Base-by-base conservation (phyloP, 2,113 vertebrate species). In the Pelodiscus sinensis region DNA sequence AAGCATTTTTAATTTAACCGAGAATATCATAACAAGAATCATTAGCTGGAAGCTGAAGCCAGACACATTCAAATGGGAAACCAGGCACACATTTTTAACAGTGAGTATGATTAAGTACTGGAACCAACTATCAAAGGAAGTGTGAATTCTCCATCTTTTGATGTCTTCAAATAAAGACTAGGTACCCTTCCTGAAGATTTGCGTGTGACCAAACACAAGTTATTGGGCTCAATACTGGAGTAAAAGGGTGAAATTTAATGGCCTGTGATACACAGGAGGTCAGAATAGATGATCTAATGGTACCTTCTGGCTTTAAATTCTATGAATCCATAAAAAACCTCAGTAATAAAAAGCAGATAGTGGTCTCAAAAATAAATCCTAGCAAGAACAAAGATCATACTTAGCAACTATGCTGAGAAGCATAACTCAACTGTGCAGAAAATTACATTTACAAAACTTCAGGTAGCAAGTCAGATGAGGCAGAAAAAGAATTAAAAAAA, bases 301-400 rank as follows among this genome's bases (percentile, higher is more conserved):
- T 95, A 81, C 75, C 81, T 65, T 1, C 9, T 84, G 82, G 81
- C 85, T 55, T 94, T 89, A 38, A 94, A 79, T 44, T 56, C 6
- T 78, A 3, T 77, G 71, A 68, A 82, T 89, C 38, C 80, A 88
- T 65, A 85, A 93, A 93, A 83, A 95, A 79, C 77, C 60, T 3
- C 77, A 51, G 57, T 92, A 93, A 94, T 93, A 71, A 91, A 94
- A 96, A 83, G n/a, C 92, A 94, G 92, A 91, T 83, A 92, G 77
- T 86, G n/a, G 83, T 95, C 82, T 81, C 93, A 56, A 81, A 95
- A 93, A 86, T 54, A 91, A 88, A 79, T 73, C 0, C 0, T 73
- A 75, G 24, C 56, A 85, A 81, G 88, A 95, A 4, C 31, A 95
- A 95, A 57, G 57, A 91, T 93, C 79, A 81, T 91, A 57, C 79